Evolutionary conservation across 2,113 vertebrate genomes (phyloP).

Genomic region (Pelusios castaneus): DNA sequence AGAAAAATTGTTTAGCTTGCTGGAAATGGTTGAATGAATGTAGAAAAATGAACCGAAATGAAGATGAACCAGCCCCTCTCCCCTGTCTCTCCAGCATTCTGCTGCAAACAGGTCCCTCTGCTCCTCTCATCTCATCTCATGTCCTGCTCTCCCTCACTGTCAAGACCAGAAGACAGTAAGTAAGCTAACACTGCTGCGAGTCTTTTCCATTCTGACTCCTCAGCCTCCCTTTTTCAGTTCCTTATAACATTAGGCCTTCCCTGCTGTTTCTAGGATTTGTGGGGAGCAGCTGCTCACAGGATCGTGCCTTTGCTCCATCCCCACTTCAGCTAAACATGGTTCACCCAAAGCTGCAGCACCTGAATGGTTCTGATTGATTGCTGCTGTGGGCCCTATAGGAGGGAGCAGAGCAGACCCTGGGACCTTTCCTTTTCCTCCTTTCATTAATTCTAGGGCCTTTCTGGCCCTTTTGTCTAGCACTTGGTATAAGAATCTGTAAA

Average conservation of each 20-base stretch:
- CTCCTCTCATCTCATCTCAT: not conserved
- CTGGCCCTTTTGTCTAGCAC: not conserved
- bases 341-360: too few species aligned
- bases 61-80: not conserved
- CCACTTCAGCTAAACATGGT: too few species aligned
- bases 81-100: not conserved
- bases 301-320: too few species aligned
- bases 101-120: too few species aligned
- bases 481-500: not conserved
- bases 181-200: not conserved
- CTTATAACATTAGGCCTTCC: too few species aligned
- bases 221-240: not conserved
- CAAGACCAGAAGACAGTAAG: not conserved
- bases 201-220: not conserved
- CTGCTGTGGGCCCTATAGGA: not conserved
- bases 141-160: not conserved
- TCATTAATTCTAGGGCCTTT: not conserved
- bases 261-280: not conserved
- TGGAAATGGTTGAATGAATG: not conserved
- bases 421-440: not conserved
- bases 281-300: not conserved
- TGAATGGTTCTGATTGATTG: not conserved
- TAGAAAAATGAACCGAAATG: not conserved
- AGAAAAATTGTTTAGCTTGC: not conserved
- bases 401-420: not conserved